Base-by-base conservation (phyloP, 1,140 invertebrate species). In the Colletes gigas region DNA sequence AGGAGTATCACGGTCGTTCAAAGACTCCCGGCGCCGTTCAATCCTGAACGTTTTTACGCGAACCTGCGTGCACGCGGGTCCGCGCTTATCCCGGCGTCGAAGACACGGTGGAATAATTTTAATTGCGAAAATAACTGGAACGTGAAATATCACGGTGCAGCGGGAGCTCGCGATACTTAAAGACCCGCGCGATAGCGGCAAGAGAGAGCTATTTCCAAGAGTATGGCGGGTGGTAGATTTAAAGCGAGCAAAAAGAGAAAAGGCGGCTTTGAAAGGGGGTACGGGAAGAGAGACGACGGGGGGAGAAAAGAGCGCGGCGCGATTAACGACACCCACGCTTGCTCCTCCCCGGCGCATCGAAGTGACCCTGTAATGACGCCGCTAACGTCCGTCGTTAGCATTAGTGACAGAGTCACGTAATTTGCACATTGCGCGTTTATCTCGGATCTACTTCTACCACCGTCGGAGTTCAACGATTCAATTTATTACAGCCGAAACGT, bases 321-420 rank as follows among this genome's bases (percentile, higher is more conserved):
- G 55, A 82, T 84, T 84, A 81, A 81, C 65, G 78, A 76, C 54
- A 47, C 54, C 30, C 47, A 47, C 72, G 60, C 50, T 74, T n/a
- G 41, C 71, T 67, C 7, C 21, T 30, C 30, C n/a, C 47, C 15
- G 30, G 17, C n/a, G 44, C 79, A 50, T 81, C 74, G 66, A 62
- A 44, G 55, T 77, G 74, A 66, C 63, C 73, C 50, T 52, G 79
- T 81, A 81, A 81, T 55, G 79, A 70, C 55, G 79, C 66, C 44
- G 77, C 67, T 78, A 79, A 79, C 57, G 77, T 55, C 15, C 55
- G 60, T 47, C 57, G 77, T 79, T 79, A 73, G 69, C 77, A 73
- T 73, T 19, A 55, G 69, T 39, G 77, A 72, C 55, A 63, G 69
- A 73, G 50, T 47, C 77, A 12, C 77, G 69, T 79, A 79, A 79